These are phyloP conservation scores for Telenomus remus DNA, from an alignment of 1,140 invertebrate species.

Conservation along the genomic window DNA sequence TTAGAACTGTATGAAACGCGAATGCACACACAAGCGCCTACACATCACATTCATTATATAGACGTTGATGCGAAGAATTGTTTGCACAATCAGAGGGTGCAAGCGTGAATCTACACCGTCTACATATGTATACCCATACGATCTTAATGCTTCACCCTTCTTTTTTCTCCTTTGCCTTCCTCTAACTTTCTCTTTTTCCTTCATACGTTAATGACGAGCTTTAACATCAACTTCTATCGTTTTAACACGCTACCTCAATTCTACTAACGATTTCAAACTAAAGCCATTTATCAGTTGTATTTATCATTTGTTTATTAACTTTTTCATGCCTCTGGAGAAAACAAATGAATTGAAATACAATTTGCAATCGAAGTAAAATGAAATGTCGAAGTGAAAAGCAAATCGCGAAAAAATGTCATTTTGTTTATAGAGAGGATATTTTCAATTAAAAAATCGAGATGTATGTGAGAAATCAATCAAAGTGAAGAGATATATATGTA, in stretches of 20 bases:
- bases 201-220: slow-evolving; percentile 54
- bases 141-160: slow-evolving; percentile 60
- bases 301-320: slow-evolving; percentile 10
- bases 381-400: no score
- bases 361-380: no score
- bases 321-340: background rate
- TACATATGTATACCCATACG: slow-evolving; percentile 52
- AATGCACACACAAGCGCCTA: slow-evolving; percentile 62
- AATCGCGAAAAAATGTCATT: no score
- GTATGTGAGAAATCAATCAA: no score
- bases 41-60: slow-evolving; percentile 72
- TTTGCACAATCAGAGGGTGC: slow-evolving; percentile 74
- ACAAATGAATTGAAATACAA: no score
- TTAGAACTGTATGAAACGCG: slow-evolving; percentile 67
- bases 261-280: slow-evolving; percentile 45
- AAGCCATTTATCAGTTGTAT: slow-evolving; percentile 41
- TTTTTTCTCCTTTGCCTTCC: slow-evolving; percentile 44
- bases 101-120: slow-evolving; percentile 60
- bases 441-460: no score
- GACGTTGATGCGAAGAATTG: slow-evolving; percentile 74
- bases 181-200: slow-evolving; percentile 62
- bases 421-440: no score
- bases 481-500: background rate
- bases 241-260: slow-evolving; percentile 48
- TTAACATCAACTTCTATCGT: slow-evolving; percentile 47